A percentile compares a stretch with the other conserved stretches of the same genome.
These are phyloP conservation scores for Diplazon laetatorius DNA, from an alignment of 2,888 invertebrate genomes.

Conservation along the genomic window DNA sequence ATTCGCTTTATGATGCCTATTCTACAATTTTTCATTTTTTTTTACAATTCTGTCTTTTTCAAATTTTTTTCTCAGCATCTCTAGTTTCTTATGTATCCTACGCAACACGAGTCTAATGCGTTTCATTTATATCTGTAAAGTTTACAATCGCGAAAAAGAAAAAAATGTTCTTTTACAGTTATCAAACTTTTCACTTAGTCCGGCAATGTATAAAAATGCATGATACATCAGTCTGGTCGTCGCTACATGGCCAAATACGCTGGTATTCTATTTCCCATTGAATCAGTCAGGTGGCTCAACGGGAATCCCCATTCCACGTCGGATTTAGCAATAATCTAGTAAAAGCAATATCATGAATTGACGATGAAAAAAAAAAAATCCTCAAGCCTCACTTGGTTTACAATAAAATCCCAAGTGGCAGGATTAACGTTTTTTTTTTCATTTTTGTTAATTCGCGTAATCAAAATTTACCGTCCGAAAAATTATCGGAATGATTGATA, in stretches of 20 bases:
- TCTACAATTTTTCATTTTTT: slow-evolving; percentile 68
- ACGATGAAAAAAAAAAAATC: slow-evolving; percentile 4
- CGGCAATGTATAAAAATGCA: slow-evolving; percentile 79
- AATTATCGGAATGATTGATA: slow-evolving; percentile 33
- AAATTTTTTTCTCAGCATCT: slow-evolving; percentile 6
- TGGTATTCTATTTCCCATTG: slow-evolving; percentile 41
- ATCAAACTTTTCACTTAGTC: slow-evolving; percentile 68
- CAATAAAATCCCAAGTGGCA: not conserved
- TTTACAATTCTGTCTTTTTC: slow-evolving; percentile 72
- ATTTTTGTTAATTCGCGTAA: not conserved
- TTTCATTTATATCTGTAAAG: slow-evolving; percentile 68
- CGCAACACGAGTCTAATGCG: slow-evolving; percentile 71
- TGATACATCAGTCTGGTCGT: slow-evolving; percentile 81
- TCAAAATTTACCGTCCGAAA: not conserved
- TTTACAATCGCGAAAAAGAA: slow-evolving; percentile 72
- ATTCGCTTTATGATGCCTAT: slow-evolving; percentile 65
- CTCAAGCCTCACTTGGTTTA: not conserved
- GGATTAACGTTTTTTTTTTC: not conserved
- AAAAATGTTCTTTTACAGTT: slow-evolving; percentile 31
- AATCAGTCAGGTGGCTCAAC: slow-evolving; percentile 13
- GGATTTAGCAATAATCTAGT: not conserved
- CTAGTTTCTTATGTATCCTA: slow-evolving; percentile 75
- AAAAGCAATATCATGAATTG: not conserved
- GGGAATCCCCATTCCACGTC: slow-evolving; percentile 9
- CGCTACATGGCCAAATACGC: slow-evolving; percentile 69